These are phyloP conservation scores for Diplogasteroides magnus DNA, from an alignment of 1,140 invertebrate genomes.

Conservation along the genomic window DNA sequence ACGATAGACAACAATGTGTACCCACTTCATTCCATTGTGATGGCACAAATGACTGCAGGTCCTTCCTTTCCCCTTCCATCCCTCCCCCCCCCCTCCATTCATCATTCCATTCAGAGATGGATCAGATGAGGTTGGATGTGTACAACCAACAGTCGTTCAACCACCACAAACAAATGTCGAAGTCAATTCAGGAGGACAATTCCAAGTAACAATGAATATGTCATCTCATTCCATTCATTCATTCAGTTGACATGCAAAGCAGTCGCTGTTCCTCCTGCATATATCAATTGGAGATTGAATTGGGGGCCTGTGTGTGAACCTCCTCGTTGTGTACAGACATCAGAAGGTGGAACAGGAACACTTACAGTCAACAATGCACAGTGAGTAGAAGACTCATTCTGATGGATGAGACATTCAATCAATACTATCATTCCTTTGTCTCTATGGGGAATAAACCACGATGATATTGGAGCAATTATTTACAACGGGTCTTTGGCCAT, in stretches of 20 bases:
- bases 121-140: conserved; percentile 50
- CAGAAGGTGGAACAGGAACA: conserved; percentile 72
- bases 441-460: no score
- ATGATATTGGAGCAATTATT: no score
- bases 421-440: no score
- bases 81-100: conserved; percentile 67
- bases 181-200: conserved; percentile 20
- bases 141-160: conserved; percentile 54
- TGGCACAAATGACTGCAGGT: conserved; percentile 71
- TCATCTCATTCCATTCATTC: background rate
- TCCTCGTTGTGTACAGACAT: conserved; percentile 63
- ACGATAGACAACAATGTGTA: conserved; percentile 75
- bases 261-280: conserved; percentile 78
- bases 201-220: background rate
- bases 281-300: conserved; percentile 90
- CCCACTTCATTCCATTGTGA: conserved; percentile 91
- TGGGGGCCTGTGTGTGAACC: conserved; percentile 86
- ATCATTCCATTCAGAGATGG: conserved; percentile 42
- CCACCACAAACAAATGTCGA: conserved; percentile 46
- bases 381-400: conserved; percentile 33
- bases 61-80: conserved; percentile 55
- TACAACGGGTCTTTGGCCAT: no score
- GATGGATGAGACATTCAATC: no score
- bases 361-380: conserved; percentile 66
- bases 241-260: conserved; percentile 60